Evolutionary conservation across 2,888 invertebrate species (phyloP).

Genomic region (Apotomis capreana): DNA sequence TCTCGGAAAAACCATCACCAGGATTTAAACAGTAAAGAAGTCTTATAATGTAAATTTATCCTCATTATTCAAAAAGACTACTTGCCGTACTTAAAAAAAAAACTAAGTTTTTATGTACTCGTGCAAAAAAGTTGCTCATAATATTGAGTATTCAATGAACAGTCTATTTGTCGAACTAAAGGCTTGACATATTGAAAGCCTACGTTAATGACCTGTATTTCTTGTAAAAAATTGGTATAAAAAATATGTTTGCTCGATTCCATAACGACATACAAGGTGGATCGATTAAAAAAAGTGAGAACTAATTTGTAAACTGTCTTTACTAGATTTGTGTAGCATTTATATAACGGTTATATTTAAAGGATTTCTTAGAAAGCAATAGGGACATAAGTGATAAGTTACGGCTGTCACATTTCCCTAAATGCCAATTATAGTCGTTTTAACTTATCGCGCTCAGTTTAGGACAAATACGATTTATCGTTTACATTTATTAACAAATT

Average conservation of each 20-base stretch:
- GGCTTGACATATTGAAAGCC: conserved; percentile 15
- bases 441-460: conserved; percentile 19
- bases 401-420: conserved; percentile 34
- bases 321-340: conserved; percentile 26
- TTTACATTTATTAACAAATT: conserved; percentile 38
- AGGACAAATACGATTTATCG: conserved; percentile 37
- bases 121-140: not conserved
- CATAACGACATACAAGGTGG: conserved; percentile 19
- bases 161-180: conserved; percentile 2
- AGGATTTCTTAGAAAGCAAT: conserved; percentile 13
- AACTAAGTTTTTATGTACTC: conserved; percentile 6
- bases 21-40: not conserved
- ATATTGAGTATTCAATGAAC: conserved; percentile 4
- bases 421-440: conserved; percentile 27
- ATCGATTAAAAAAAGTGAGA: conserved; percentile 24
- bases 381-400: conserved; percentile 20
- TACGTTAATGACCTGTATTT: conserved; percentile 11
- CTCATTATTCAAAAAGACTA: conserved; percentile 15
- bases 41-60: not conserved
- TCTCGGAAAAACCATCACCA: not conserved
- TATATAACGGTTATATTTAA: conserved; percentile 27
- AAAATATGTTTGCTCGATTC: conserved; percentile 22
- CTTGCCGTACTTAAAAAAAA: not conserved
- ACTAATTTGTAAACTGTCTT: conserved; percentile 38
- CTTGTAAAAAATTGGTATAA: conserved; percentile 7